Evolutionary conservation across 2,888 invertebrate species (phyloP).

Genomic region (Eupeodes luniger): DNA sequence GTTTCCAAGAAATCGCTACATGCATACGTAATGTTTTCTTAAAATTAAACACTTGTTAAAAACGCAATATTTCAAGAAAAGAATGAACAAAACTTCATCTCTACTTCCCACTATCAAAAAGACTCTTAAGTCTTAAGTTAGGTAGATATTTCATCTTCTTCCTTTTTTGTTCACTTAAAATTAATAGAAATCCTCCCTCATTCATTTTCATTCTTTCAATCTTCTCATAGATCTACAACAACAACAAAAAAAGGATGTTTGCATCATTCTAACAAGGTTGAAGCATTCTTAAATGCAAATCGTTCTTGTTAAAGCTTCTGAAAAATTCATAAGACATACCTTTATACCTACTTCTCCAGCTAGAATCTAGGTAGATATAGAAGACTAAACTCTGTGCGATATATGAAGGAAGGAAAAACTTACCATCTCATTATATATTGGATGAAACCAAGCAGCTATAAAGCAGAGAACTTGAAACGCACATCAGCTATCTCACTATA

Average conservation of each 20-base stretch:
- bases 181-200: conserved; percentile 19
- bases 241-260: background rate
- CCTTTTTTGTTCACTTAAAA: conserved; percentile 4
- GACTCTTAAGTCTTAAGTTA: background rate
- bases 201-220: conserved; percentile 48
- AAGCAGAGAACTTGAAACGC: background rate
- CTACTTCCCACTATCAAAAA: background rate
- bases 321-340: conserved; percentile 21
- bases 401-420: background rate
- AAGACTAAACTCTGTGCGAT: background rate
- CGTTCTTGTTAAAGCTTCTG: conserved; percentile 14
- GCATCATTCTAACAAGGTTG: background rate
- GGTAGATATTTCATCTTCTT: background rate
- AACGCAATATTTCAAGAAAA: too few species aligned
- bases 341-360: background rate
- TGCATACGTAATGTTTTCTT: too few species aligned
- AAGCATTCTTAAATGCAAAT: conserved; percentile 29
- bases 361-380: background rate
- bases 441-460: background rate
- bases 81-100: background rate
- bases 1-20: too few species aligned
- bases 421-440: conserved; percentile 1
- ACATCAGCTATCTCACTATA: background rate
- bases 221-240: background rate
- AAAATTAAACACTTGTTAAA: too few species aligned